Conservation (phyloP, 2,888 invertebrate species). For the Cephus nigrinus region DNA sequence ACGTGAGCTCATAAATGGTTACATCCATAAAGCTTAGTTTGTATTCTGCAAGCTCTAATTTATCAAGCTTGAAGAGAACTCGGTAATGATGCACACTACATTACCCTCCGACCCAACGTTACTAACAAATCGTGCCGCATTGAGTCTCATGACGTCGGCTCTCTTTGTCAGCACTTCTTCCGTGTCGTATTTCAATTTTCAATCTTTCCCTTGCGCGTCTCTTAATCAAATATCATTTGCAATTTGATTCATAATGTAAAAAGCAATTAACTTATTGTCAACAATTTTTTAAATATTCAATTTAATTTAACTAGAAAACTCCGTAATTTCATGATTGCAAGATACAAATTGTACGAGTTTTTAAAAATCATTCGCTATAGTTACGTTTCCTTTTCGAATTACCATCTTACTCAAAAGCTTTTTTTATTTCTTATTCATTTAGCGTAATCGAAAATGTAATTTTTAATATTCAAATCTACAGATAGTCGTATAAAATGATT, state of each 20-base stretch:
- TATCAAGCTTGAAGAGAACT: neutral
- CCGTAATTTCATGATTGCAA: neutral
- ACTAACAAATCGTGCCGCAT: neutral
- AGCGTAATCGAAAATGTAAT: too few relatives aligned
- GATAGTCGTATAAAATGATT: neutral
- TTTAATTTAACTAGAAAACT: neutral
- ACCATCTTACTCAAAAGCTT: neutral
- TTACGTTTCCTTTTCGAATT: neutral
- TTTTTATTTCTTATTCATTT: too few relatives aligned
- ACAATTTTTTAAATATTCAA: neutral
- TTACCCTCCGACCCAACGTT: neutral
- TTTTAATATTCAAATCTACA: neutral
- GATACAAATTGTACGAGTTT: neutral
- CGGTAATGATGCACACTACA: neutral
- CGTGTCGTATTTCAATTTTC: neutral
- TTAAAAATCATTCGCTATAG: neutral
- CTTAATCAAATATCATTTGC: neutral
- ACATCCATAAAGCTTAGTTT: neutral
- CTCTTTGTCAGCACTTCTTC: neutral
- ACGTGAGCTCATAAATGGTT: neutral
- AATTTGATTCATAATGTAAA: neutral
- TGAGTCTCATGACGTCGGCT: neutral
- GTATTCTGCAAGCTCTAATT: neutral
- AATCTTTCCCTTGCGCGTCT: neutral
- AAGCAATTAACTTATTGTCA: neutral